A percentile compares a stretch with the other conserved stretches of the same genome.
These are phyloP conservation scores for Actinernus sp. DNA, from an alignment of 92 coral and sea anemone species.

Conservation along the genomic window DNA sequence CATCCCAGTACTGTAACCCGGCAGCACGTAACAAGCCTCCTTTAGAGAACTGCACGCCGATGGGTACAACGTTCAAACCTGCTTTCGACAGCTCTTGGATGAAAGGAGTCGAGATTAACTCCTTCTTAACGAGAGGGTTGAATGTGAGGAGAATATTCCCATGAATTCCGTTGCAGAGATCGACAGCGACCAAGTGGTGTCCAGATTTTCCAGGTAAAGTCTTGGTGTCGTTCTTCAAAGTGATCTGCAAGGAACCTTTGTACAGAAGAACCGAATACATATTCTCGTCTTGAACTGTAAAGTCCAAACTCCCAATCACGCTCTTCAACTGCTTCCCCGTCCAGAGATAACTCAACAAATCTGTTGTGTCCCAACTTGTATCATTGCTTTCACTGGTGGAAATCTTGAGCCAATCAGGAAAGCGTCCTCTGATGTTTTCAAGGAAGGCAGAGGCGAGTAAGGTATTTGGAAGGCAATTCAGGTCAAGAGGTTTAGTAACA, in stretches of 20 bases:
- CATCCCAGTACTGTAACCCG: neutral
- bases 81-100: neutral
- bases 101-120: neutral
- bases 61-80: neutral
- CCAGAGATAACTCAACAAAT: neutral
- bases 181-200: neutral
- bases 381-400: neutral
- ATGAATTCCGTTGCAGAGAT: neutral
- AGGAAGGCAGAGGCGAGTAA: neutral
- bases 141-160: neutral
- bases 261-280: neutral
- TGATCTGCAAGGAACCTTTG: neutral
- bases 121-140: neutral
- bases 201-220: neutral
- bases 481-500: neutral
- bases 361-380: neutral
- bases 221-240: neutral
- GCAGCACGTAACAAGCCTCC: neutral
- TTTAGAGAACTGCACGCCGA: neutral
- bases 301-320: neutral
- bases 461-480: neutral
- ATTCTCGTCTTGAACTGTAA: neutral
- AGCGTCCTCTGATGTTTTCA: neutral
- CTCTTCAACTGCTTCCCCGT: neutral
- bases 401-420: neutral